phyloP scores from a whole-genome alignment of 2,888 invertebrate genomes.

The Dione juno region DNA sequence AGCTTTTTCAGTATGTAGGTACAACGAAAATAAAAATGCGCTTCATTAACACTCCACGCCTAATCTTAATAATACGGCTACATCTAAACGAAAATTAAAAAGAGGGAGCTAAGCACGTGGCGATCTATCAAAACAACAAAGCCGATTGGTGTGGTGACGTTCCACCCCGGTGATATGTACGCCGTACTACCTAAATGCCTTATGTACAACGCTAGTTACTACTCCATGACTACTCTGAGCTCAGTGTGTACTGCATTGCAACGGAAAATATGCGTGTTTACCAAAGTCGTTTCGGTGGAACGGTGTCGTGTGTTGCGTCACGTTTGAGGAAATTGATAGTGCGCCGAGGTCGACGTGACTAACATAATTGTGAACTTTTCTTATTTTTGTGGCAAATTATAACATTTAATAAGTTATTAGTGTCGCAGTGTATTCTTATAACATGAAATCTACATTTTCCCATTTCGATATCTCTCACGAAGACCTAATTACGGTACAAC shows the following conservation, averaged over 20 bases:
- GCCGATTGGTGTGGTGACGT: constrained; percentile 83
- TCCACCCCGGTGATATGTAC: constrained; percentile 83
- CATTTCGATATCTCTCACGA: constrained; percentile 74
- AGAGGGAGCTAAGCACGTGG: constrained; percentile 78
- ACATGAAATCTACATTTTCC: constrained; percentile 69
- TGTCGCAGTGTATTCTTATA: constrained; percentile 65
- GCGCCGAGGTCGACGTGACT: constrained; percentile 81
- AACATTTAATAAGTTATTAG: constrained; percentile 57
- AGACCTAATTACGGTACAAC: constrained; percentile 79
- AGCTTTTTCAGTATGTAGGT: background rate
- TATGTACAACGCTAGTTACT: constrained; percentile 84
- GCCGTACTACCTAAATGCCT: constrained; percentile 84
- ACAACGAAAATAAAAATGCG: constrained; percentile 22
- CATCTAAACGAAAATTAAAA: constrained; percentile 54
- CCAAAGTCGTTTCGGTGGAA: constrained; percentile 84
- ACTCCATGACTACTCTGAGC: constrained; percentile 84
- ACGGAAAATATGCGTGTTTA: constrained; percentile 85
- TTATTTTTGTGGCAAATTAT: constrained; percentile 63
- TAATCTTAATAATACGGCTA: constrained; percentile 43
- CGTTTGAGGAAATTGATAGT: constrained; percentile 83
- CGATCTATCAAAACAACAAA: constrained; percentile 83
- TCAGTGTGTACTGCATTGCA: constrained; percentile 84
- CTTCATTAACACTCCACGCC: constrained; percentile 35
- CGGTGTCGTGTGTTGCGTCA: constrained; percentile 83
- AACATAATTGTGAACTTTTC: constrained; percentile 74